Base-by-base conservation (phyloP, 92 coral and sea anemone genomes). In the Zoanthus sociatus region DNA sequence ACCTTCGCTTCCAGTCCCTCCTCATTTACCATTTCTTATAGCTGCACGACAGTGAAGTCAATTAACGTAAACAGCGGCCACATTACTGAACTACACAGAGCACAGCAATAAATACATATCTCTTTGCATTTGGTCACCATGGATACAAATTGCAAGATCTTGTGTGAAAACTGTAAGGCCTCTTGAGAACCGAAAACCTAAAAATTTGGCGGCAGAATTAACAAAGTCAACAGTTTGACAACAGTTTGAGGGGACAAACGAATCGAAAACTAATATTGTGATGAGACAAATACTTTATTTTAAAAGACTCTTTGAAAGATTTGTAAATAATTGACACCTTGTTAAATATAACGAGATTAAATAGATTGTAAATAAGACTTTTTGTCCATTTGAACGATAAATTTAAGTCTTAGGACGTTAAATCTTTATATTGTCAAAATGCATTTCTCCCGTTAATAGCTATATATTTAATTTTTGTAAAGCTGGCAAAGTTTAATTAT, bases 21-120 rank as follows among this genome's bases (percentile, higher is more conserved):
- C 75, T 4, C 76, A 66, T 17, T 54, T 81, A 56, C 85, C 85
- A 6, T 81, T 64, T 14, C 85, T 81, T 20, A 81, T 81, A 66
- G 76, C 85, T 26, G 85, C 85, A 13, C 85, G 85, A 58, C 85
- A 81, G 44, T 81, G 75, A 81, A 10, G 46, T 11, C 4, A 78
- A 60, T 56, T 26, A 26, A 26, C 26, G 26, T 26, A 17, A 10
- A 54, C 14, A n/a, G 47, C 13, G 17, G 30, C 2, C 14, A 11
- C 45, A 48, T 51, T 17, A 63, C 30, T 16, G 26, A n/a, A 8
- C 69, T n/a, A 16, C 1, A 17, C 69, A 16, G 6, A 20, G 26
- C 1, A 17, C 7, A 9, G 2, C 5, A 4, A 63, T 63, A 13
- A 13, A 15, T 15, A 60, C 66, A 60, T 14, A 13, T 5, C 18